phyloP scores from a whole-genome alignment of 1,140 invertebrate species.

The Zophobas atratus region DNA sequence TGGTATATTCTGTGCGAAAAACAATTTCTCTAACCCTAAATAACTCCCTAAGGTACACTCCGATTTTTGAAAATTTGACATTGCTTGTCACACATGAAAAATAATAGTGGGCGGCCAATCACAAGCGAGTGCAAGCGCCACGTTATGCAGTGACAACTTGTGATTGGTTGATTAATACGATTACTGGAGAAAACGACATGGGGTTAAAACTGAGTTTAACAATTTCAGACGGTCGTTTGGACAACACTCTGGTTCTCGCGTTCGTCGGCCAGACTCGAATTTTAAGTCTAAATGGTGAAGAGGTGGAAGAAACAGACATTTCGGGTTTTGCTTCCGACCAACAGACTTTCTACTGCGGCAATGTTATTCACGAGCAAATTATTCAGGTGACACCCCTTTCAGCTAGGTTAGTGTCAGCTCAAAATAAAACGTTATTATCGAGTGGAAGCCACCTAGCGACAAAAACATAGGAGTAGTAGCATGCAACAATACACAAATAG shows the following conservation, averaged over 20 bases:
- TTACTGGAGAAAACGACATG: no score
- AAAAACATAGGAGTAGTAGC: conserved; percentile 91
- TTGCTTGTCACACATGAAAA: no score
- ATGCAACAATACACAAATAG: conserved; percentile 86
- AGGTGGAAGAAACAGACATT: conserved; percentile 97
- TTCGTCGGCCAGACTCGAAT: conserved; percentile 96
- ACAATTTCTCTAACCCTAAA: no score
- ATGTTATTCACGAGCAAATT: conserved; percentile 88
- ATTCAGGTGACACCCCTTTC: conserved; percentile 81
- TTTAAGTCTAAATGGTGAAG: conserved; percentile 90
- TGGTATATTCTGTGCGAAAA: no score
- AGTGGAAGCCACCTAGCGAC: conserved; percentile 84
- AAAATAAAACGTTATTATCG: conserved; percentile 78
- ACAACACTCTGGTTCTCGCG: conserved; percentile 93
- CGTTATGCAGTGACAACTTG: no score
- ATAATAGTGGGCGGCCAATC: no score
- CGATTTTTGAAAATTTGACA: no score
- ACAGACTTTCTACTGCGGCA: conserved; percentile 94
- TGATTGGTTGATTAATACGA: no score
- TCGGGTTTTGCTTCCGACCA: conserved; percentile 90
- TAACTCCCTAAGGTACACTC: no score
- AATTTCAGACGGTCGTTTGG: conserved; percentile 72
- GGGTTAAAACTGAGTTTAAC: background rate
- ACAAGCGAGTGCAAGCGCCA: no score
- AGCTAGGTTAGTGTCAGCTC: conserved; percentile 78